Evolutionary conservation across 2,113 vertebrate genomes (phyloP).

Genomic region (Thalassarche chlororhynchos): DNA sequence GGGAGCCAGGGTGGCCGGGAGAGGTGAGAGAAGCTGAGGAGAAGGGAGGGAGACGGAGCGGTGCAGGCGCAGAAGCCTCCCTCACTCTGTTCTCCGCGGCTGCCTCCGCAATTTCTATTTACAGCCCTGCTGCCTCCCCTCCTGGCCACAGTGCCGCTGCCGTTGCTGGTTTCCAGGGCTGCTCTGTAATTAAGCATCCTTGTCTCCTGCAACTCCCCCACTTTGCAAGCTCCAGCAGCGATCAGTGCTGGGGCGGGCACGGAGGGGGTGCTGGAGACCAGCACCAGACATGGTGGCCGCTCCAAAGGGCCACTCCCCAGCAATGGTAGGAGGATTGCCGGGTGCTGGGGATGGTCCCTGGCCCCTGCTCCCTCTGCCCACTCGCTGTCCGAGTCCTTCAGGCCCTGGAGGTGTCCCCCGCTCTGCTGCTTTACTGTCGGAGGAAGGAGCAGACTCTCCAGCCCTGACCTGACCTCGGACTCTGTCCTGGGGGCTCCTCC

Average conservation of each 20-base stretch:
- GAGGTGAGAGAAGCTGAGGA: neutral
- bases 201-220: conserved; percentile 28
- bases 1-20: neutral
- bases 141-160: conserved; percentile 57
- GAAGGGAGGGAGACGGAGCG: neutral
- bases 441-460: neutral
- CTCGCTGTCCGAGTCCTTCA: rapidly evolving
- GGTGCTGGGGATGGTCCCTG: neutral
- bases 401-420: neutral
- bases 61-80: conserved; percentile 5
- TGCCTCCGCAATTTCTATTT: conserved; percentile 73
- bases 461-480: neutral
- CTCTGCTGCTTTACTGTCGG: neutral
- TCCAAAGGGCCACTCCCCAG: rapidly evolving
- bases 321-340: neutral
- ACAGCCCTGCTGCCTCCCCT: conserved; percentile 65
- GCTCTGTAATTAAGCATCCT: conserved; percentile 61
- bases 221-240: neutral
- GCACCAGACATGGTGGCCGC: rapidly evolving
- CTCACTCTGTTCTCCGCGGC: conserved; percentile 43
- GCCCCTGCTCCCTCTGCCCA: neutral
- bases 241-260: neutral
- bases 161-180: conserved; percentile 57
- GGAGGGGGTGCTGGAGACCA: neutral
- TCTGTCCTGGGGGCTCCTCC: neutral